Evolutionary conservation across 2,888 invertebrate species (phyloP).

Genomic region (Teleiodes luculella): DNA sequence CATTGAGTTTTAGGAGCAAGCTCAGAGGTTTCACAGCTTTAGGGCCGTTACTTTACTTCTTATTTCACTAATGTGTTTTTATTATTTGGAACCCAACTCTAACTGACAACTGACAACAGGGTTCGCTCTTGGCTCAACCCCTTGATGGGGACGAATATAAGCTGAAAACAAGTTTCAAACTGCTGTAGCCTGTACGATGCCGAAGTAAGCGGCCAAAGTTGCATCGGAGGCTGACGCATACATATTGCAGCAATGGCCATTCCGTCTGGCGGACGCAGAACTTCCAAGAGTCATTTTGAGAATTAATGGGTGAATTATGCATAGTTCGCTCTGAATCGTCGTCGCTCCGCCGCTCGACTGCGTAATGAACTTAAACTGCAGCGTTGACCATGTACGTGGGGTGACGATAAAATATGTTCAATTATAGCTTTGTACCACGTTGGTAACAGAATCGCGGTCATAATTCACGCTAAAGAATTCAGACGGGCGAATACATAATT

Average conservation of each 20-base stretch:
- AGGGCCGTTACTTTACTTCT: too few relatives aligned
- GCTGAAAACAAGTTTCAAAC: background rate
- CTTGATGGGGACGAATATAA: too few relatives aligned
- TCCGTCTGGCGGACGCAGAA: constrained; percentile 59
- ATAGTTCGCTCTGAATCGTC: constrained; percentile 70
- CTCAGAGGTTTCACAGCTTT: too few relatives aligned
- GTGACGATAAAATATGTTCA: constrained; percentile 48
- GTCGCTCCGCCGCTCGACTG: constrained; percentile 57
- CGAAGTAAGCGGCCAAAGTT: constrained; percentile 42
- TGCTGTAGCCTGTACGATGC: background rate
- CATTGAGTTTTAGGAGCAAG: too few relatives aligned
- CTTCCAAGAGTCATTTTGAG: constrained; percentile 69
- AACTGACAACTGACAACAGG: too few relatives aligned
- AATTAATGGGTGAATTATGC: constrained; percentile 75
- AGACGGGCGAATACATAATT: constrained; percentile 20
- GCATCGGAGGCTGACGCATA: constrained; percentile 50
- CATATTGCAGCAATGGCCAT: constrained; percentile 59
- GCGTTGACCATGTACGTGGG: constrained; percentile 47
- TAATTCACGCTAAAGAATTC: constrained; percentile 17
- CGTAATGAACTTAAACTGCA: constrained; percentile 58
- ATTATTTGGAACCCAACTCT: too few relatives aligned
- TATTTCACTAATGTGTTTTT: background rate
- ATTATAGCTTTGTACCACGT: constrained; percentile 38
- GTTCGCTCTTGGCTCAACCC: too few relatives aligned
- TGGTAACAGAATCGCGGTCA: constrained; percentile 22